A percentile compares a stretch with the other conserved stretches of the same genome.
These are phyloP conservation scores for Drosophila tsacasi DNA, from an alignment of 1,140 invertebrate genomes.

Conservation along the genomic window DNA sequence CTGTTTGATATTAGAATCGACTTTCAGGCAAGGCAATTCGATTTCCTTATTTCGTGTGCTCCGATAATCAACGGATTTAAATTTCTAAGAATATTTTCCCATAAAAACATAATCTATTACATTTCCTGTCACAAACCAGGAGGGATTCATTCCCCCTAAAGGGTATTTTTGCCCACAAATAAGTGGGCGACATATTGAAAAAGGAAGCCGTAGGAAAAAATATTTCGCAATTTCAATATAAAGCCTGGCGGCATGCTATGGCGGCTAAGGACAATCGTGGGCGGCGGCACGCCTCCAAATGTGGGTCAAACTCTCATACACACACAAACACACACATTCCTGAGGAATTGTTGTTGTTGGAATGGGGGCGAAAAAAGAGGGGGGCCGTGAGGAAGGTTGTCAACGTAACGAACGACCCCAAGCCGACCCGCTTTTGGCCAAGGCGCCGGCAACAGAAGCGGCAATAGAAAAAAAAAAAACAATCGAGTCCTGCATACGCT, in stretches of 20 bases:
- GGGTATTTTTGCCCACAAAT: constrained; percentile 31
- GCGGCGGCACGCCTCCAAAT: constrained; percentile 66
- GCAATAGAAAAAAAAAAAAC: constrained; percentile 37
- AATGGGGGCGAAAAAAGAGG: not conserved
- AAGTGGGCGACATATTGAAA: constrained; percentile 64
- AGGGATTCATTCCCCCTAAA: not conserved
- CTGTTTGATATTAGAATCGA: not conserved
- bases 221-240: constrained; percentile 77
- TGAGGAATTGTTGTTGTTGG: constrained; percentile 50
- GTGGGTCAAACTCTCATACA: constrained; percentile 66
- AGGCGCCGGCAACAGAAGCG: constrained; percentile 57
- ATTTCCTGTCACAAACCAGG: constrained; percentile 6
- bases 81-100: not conserved
- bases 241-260: constrained; percentile 62
- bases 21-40: too few species aligned
- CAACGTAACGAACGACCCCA: constrained; percentile 77
- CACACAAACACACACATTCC: constrained; percentile 13
- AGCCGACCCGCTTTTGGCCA: constrained; percentile 58
- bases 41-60: not conserved
- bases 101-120: not conserved
- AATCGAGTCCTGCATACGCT: constrained; percentile 41
- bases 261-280: constrained; percentile 49
- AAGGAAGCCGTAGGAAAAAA: constrained; percentile 28
- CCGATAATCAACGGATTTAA: not conserved
- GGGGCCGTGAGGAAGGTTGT: constrained; percentile 49